These are phyloP conservation scores for Aplysia californica DNA, from an alignment of 1,140 invertebrate species.

Conservation along the genomic window DNA sequence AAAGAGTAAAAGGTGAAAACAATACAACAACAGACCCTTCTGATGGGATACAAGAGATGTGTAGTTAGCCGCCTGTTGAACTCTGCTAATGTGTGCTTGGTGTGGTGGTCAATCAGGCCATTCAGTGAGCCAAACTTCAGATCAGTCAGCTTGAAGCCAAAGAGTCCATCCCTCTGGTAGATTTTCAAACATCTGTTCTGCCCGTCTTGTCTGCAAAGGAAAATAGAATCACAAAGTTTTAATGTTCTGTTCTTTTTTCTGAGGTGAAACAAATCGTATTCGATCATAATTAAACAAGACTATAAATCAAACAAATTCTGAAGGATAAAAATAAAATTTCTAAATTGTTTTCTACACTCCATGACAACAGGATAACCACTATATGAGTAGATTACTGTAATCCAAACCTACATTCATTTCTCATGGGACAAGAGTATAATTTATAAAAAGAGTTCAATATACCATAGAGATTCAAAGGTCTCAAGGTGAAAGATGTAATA, in stretches of 20 bases:
- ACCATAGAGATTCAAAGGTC: too few relatives aligned
- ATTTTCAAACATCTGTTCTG: conserved; percentile 6
- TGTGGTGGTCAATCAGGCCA: not conserved
- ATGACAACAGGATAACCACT: not conserved
- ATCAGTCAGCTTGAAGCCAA: conserved; percentile 9
- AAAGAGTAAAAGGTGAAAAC: not conserved
- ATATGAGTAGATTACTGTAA: not conserved
- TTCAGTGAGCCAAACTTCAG: conserved; percentile 14
- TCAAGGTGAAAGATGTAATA: too few relatives aligned
- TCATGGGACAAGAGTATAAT: too few relatives aligned
- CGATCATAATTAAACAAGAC: not conserved
- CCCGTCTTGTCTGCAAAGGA: conserved; percentile 8
- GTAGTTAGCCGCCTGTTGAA: conserved; percentile 1
- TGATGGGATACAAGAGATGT: conserved; percentile 3
- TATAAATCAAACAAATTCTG: not conserved
- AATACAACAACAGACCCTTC: conserved; percentile 2
- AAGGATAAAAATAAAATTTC: not conserved
- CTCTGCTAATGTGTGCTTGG: not conserved
- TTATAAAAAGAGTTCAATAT: too few relatives aligned
- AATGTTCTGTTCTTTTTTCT: too few relatives aligned
- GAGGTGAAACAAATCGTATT: not conserved
- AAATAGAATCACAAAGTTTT: too few relatives aligned
- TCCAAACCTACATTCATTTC: too few relatives aligned
- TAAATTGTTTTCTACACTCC: not conserved
- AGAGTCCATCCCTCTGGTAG: not conserved